Conservation (phyloP, 2,113 vertebrate genomes). For the Poeciliopsis occidentalis region DNA sequence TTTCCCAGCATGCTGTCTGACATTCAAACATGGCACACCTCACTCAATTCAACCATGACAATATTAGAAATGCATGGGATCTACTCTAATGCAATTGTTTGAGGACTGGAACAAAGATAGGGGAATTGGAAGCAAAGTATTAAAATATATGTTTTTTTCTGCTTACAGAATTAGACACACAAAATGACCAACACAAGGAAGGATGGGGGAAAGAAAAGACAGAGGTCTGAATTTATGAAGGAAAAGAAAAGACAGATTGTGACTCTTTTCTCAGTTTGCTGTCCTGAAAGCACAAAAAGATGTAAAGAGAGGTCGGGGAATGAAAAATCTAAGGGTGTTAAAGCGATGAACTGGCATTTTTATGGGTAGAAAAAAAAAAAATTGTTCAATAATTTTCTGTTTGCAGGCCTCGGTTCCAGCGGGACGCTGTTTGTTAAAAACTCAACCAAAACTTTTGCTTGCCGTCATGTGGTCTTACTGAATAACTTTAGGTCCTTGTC, state of each 20-base stretch:
- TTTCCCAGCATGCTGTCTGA: slow-evolving; percentile 39
- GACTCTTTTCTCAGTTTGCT: slow-evolving; percentile 34
- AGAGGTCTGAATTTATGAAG: slow-evolving; percentile 36
- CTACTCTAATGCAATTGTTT: slow-evolving; percentile 16
- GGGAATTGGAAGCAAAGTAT: slow-evolving; percentile 37
- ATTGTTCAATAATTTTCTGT: slow-evolving; percentile 37
- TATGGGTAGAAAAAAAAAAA: slow-evolving; percentile 8
- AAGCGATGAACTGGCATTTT: slow-evolving; percentile 27
- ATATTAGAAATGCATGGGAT: slow-evolving; percentile 45
- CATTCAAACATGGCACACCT: slow-evolving; percentile 43
- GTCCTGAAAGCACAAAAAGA: slow-evolving; percentile 25
- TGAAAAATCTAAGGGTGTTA: slow-evolving; percentile 33
- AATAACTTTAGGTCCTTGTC: slow-evolving; percentile 32
- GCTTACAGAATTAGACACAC: slow-evolving; percentile 16
- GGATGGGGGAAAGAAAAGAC: neutral
- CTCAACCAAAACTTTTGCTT: slow-evolving; percentile 9
- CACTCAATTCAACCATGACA: slow-evolving; percentile 24
- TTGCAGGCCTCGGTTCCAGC: slow-evolving; percentile 46
- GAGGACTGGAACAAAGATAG: slow-evolving; percentile 30
- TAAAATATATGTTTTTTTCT: slow-evolving; percentile 39
- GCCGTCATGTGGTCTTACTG: slow-evolving; percentile 35
- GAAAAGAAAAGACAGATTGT: slow-evolving; percentile 12
- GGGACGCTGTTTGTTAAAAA: slow-evolving; percentile 17
- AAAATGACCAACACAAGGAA: neutral
- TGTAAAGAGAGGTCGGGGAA: slow-evolving; percentile 16